Evolutionary conservation across 2,797 vertebrate species (phyloP).

Genomic region (Macroramphosus scolopax): DNA sequence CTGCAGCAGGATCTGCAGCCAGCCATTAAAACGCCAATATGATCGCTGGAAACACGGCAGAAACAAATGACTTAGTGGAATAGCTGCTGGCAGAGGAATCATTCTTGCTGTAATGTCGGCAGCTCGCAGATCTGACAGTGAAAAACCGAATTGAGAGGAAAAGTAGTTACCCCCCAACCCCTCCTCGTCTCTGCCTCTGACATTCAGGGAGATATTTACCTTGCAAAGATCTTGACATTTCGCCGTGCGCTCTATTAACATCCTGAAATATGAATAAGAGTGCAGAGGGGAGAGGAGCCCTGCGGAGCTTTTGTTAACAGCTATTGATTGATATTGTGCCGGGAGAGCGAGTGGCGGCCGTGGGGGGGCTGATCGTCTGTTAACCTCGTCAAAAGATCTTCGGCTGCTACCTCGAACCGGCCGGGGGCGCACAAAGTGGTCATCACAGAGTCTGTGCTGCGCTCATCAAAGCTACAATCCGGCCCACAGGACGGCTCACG

Average conservation of each 20-base stretch:
- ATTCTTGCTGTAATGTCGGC: constrained; percentile 56
- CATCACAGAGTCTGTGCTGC: constrained; percentile 35
- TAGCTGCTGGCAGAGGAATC: constrained; percentile 56
- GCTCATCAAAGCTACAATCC: constrained; percentile 42
- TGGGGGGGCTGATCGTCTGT: constrained; percentile 54
- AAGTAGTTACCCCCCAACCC: constrained; percentile 38
- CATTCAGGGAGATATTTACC: constrained; percentile 75
- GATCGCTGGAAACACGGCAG: constrained; percentile 57
- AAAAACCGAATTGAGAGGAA: constrained; percentile 41
- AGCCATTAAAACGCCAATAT: constrained; percentile 38
- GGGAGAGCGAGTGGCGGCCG: constrained; percentile 8
- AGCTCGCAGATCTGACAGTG: constrained; percentile 44
- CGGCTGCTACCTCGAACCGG: too few relatives aligned
- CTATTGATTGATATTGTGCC: constrained; percentile 65
- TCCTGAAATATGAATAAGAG: constrained; percentile 74
- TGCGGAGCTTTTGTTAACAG: constrained; percentile 65
- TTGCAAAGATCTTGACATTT: constrained; percentile 81
- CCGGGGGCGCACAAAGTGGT: constrained; percentile 20
- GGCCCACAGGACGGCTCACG: too few relatives aligned
- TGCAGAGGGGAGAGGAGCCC: constrained; percentile 47
- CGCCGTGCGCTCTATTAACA: constrained; percentile 65
- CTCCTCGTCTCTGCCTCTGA: constrained; percentile 45
- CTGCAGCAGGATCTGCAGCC: constrained; percentile 48
- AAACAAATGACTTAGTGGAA: constrained; percentile 61
- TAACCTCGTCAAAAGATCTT: constrained; percentile 61